A percentile compares a stretch with the other conserved stretches of the same genome.
phyloP scores from a whole-genome alignment of 2,113 vertebrate genomes.

The Atractosteus spatula region DNA sequence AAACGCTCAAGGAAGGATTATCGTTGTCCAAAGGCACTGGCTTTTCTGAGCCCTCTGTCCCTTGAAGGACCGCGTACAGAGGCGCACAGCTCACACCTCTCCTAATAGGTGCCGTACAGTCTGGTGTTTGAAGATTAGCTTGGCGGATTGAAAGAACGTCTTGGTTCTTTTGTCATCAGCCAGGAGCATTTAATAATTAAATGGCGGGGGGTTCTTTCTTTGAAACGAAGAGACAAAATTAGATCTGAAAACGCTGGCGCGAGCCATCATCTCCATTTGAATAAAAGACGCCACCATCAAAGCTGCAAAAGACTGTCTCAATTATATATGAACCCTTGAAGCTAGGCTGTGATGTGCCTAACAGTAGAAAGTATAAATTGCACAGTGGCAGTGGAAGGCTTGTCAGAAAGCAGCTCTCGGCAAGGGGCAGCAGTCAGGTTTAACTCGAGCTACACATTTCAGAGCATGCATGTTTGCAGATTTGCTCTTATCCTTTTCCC shows the following conservation, averaged over 20 bases:
- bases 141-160: too few relatives aligned
- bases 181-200: slow-evolving; percentile 30
- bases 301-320: slow-evolving; percentile 29
- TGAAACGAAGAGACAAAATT: slow-evolving; percentile 28
- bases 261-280: slow-evolving; percentile 33
- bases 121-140: too few relatives aligned
- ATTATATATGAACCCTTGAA: slow-evolving; percentile 13
- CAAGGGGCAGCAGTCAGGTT: too few relatives aligned
- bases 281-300: slow-evolving; percentile 40
- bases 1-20: too few relatives aligned
- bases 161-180: slow-evolving; percentile 22
- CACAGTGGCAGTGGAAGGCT: slow-evolving; percentile 4
- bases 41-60: too few relatives aligned
- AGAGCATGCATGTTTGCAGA: too few relatives aligned
- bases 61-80: too few relatives aligned
- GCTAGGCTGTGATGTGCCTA: slow-evolving; percentile 3
- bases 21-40: too few relatives aligned
- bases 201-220: slow-evolving; percentile 19
- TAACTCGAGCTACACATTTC: too few relatives aligned
- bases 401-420: not conserved
- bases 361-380: slow-evolving; percentile 2
- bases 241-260: slow-evolving; percentile 19
- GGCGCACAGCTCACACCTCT: too few relatives aligned
- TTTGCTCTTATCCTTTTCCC: too few relatives aligned
- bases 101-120: too few relatives aligned